Percentiles rank a stretch among this genome's conserved stretches.
Conservation (phyloP, 92 coral and sea anemone species). For the Epizoanthus scotinus region DNA sequence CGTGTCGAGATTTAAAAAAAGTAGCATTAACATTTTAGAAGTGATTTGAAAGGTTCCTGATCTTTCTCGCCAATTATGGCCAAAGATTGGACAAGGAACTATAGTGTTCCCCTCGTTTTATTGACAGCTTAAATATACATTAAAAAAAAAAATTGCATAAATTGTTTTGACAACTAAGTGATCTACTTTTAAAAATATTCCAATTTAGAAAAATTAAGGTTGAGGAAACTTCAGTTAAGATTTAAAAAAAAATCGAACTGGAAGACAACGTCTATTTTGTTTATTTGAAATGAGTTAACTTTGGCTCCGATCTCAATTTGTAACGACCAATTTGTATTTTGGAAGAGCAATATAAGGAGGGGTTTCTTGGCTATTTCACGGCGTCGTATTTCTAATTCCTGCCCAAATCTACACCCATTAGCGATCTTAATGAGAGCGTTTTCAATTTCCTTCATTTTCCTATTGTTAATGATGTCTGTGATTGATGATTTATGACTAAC, state of each 20-base stretch:
- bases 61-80: neutral
- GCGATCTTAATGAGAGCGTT: conserved; percentile 26
- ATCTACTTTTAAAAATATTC: neutral
- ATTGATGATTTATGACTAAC: conserved; percentile 14
- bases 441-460: conserved; percentile 26
- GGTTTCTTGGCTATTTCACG: conserved; percentile 8
- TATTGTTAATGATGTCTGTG: conserved; percentile 20
- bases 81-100: neutral
- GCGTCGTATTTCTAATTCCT: conserved; percentile 10
- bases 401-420: conserved; percentile 31
- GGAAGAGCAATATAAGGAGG: neutral
- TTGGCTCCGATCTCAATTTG: neutral
- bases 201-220: neutral
- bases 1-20: neutral
- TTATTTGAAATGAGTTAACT: neutral
- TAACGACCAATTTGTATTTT: neutral
- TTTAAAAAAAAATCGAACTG: neutral
- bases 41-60: neutral
- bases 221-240: neutral
- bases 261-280: neutral
- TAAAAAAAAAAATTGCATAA: neutral
- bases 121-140: neutral
- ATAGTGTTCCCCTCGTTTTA: neutral
- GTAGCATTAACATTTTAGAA: neutral
- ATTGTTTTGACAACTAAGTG: neutral